Evolutionary conservation across 1,140 invertebrate species (phyloP), one percentile per base, ranked within the genome.

Genomic region (Tetranychus cinnabarinus): DNA sequence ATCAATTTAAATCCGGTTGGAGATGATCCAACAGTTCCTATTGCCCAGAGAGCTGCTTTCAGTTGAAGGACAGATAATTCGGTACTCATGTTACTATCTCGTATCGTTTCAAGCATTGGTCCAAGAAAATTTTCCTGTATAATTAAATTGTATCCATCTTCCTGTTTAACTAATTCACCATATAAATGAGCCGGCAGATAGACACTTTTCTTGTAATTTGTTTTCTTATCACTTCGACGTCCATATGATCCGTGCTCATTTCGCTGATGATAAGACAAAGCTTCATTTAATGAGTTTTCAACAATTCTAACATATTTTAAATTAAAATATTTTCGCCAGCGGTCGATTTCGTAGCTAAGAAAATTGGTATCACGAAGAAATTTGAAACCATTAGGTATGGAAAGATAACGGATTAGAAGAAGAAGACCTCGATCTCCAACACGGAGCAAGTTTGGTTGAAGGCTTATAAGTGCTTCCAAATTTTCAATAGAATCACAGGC

Each of bases 1-100:
- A 93, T 72, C 64, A 83, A 79, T 42, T 81, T 76, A 13, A 88
- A 74, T 1, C 88, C 89, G 56, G 78, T 75, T 0, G 75, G 70
- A 31, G 85, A 85, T 0, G 81, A 82, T 2, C 84, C 85, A 31
- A 85, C 77, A 69, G 91, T 87, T 13, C 86, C 86, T 36, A 90
- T 71, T 8, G 83, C 82, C 90, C 91, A 97, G 0, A 97, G 70
- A 0, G 88, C 84, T 33, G 87, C 79, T 71, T 97, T 97, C 15
- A 92, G 70, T 60, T 70, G 67, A 37, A 70, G 64, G n/a, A 74
- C 68, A 59, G 70, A 67, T 10, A 67, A 57, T 55, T 73, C 71
- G 39, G 67, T 69, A 35, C 10, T n/a, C 7, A 58, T 34, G 10
- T 58, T 10, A 8, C 6, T 23, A 3, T 61, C 48, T 52, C 31